Base-by-base conservation (phyloP, 2,888 invertebrate genomes). In the Chouioia cunea region DNA sequence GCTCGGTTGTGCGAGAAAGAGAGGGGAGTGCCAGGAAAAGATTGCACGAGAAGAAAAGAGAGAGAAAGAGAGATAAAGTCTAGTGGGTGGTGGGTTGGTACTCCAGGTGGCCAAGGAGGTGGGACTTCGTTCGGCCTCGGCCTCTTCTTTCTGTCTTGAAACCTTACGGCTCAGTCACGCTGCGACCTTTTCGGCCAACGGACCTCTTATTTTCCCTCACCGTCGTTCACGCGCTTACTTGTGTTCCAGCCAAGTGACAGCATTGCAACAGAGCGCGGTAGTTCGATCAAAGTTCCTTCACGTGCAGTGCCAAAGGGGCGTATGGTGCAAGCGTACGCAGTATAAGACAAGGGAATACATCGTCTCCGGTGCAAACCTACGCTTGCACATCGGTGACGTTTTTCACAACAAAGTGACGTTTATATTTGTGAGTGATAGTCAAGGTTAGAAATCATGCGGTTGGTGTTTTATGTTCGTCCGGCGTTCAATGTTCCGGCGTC, bases 61-160 rank as follows among this genome's bases (percentile, higher is more conserved):
- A 63, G 60, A 36, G 66, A 75, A 74, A 75, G 78, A 76, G 75
- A 75, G 76, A 73, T 70, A 77, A 79, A 79, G 81, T n/a, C n/a
- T n/a, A 82, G 83, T 82, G 83, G 83, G 82, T 82, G 79, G 84
- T 85, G 84, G 85, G 85, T 83, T 84, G 85, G 85, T 83, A 84
- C 83, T 83, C 83, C 79, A 77, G 84, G 84, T 85, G 85, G 85
- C 80, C 81, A 80, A 82, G 79, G 83, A 84, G 85, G 85, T 83
- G 84, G 85, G 85, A 82, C 84, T 82, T 80, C 79, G 78, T 36
- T 36, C 79, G 79, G 80, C 77, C 36, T 75, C 77, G 75, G 75
- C 77, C 74, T 72, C 70, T 70, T 67, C n/a, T 62, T 53, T 27
- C 36, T 36, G 8, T 36, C 8, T 36, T 12, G 36, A 36, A 12